phyloP scores from a whole-genome alignment of 2,888 invertebrate species.

The Tinea trinotella region DNA sequence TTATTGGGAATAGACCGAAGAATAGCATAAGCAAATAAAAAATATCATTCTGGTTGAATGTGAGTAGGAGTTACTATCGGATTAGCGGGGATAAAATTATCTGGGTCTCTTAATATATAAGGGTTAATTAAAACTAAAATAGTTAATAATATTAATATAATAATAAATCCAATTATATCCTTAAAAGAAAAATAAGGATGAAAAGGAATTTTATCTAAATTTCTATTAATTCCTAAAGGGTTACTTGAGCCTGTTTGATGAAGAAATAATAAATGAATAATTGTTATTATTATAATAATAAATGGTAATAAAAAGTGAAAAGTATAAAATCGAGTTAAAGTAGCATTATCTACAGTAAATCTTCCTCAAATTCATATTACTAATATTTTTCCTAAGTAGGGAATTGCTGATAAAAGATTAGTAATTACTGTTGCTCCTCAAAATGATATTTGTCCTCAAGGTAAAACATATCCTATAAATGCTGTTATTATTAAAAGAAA shows the following conservation, averaged over 20 bases:
- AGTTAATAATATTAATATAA: conserved; percentile 67
- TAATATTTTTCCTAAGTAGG: conserved; percentile 75
- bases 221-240: conserved; percentile 75
- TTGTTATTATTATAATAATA: conserved; percentile 72
- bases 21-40: conserved; percentile 86
- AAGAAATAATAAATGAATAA: conserved; percentile 77
- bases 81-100: conserved; percentile 82
- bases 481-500: conserved; percentile 79
- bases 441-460: conserved; percentile 87
- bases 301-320: conserved; percentile 83
- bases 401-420: conserved; percentile 80
- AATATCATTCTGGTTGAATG: conserved; percentile 90
- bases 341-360: conserved; percentile 81
- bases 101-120: conserved; percentile 76
- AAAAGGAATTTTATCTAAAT: conserved; percentile 79
- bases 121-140: conserved; percentile 69
- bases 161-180: conserved; percentile 74
- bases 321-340: conserved; percentile 82
- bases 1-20: conserved; percentile 86
- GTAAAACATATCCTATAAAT: conserved; percentile 84
- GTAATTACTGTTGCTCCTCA: conserved; percentile 88
- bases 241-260: conserved; percentile 80
- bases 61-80: conserved; percentile 79
- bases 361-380: conserved; percentile 84
- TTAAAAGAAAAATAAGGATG: conserved; percentile 77